Evolutionary conservation across 1,140 invertebrate genomes (phyloP).

Genomic region (Pomacea maculata): DNA sequence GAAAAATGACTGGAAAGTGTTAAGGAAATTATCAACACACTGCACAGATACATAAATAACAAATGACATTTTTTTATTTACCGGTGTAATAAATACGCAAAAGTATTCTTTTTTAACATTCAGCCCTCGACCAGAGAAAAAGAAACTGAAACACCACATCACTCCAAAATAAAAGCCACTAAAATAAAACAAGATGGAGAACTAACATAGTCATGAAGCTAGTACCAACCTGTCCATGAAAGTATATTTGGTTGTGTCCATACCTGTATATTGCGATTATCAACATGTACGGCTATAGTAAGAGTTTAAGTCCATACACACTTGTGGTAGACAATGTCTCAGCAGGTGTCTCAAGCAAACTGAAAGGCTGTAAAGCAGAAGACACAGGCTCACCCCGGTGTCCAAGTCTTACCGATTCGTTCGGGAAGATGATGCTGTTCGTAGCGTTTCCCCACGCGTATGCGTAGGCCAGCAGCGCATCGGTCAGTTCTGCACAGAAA

Average conservation of each 20-base stretch:
- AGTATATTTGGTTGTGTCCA: no score
- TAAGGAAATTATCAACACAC: background rate
- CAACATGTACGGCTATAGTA: no score
- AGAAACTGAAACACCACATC: background rate
- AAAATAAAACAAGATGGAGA: background rate
- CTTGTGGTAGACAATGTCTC: no score
- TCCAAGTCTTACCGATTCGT: constrained; percentile 6
- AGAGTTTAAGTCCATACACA: no score
- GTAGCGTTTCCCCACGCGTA: constrained; percentile 10
- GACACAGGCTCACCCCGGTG: no score
- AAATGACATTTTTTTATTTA: background rate
- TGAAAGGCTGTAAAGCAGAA: no score
- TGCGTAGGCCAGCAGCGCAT: background rate
- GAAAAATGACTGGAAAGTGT: constrained; percentile 1
- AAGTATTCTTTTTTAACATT: background rate
- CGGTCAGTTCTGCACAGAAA: background rate
- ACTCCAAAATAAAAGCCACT: background rate
- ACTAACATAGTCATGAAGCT: no score
- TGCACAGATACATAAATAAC: background rate
- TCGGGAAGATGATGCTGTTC: constrained; percentile 1
- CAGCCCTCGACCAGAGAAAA: background rate
- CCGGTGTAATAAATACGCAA: background rate
- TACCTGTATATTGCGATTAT: no score
- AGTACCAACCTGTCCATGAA: no score
- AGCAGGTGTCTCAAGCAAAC: no score